A percentile compares a stretch with the other conserved stretches of the same genome.
phyloP scores from a whole-genome alignment of 2,888 invertebrate species.

The Athetis lepigone region DNA sequence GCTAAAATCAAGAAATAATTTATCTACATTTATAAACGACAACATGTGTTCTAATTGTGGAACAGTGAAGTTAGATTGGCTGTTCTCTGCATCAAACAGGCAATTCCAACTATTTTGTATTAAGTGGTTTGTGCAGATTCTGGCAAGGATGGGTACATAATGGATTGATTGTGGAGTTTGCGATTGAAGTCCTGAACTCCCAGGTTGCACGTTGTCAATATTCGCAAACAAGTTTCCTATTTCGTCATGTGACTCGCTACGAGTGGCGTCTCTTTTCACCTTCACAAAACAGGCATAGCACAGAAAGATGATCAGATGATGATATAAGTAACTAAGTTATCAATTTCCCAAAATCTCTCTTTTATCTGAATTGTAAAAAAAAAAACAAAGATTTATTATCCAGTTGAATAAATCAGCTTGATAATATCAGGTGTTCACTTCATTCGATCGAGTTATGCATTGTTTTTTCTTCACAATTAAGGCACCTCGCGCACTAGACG shows the following conservation, averaged over 20 bases:
- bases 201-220: conserved; percentile 2
- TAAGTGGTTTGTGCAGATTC: conserved; percentile 8
- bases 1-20: conserved; percentile 9
- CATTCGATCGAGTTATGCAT: too few relatives aligned
- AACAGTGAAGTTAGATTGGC: conserved; percentile 8
- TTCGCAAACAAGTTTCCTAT: too few relatives aligned
- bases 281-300: conserved; percentile 8
- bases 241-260: background rate
- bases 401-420: too few relatives aligned
- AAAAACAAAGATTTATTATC: too few relatives aligned
- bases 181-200: conserved; percentile 7
- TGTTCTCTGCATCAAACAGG: conserved; percentile 14
- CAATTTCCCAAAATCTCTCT: too few relatives aligned
- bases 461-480: too few relatives aligned
- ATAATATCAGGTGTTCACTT: too few relatives aligned
- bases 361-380: too few relatives aligned
- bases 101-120: conserved; percentile 9
- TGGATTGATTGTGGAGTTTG: conserved; percentile 1
- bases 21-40: conserved; percentile 11
- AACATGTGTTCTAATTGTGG: conserved; percentile 11
- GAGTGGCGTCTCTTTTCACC: conserved; percentile 2
- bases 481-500: too few relatives aligned
- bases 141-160: conserved; percentile 8
- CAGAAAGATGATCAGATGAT: background rate
- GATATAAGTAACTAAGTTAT: background rate